Conservation (phyloP, 1,140 invertebrate species). For the Tribolium castaneum region DNA sequence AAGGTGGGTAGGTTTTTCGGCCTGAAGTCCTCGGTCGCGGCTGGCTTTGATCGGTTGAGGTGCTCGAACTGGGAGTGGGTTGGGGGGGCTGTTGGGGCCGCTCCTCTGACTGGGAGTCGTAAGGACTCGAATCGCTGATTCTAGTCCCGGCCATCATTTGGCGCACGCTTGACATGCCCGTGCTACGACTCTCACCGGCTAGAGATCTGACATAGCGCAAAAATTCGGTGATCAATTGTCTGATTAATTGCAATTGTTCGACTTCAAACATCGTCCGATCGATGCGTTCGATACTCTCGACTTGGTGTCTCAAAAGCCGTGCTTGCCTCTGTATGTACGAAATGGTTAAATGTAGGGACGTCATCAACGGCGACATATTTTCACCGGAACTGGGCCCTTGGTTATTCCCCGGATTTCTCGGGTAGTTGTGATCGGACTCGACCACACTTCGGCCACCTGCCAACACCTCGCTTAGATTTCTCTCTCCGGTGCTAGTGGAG, state of each 20-base stretch:
- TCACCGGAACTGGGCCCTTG: slow-evolving; percentile 14
- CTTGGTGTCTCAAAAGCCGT: slow-evolving; percentile 56
- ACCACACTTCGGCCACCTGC: slow-evolving; percentile 43
- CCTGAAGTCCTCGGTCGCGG: slow-evolving; percentile 41
- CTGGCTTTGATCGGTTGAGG: slow-evolving; percentile 23
- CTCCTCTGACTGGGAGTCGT: slow-evolving; percentile 53
- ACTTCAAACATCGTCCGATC: slow-evolving; percentile 65
- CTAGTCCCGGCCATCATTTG: slow-evolving; percentile 64
- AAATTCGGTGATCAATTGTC: slow-evolving; percentile 73
- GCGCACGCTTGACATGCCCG: slow-evolving; percentile 59
- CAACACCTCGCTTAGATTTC: background rate
- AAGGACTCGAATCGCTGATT: slow-evolving; percentile 61
- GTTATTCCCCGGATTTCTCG: slow-evolving; percentile 52
- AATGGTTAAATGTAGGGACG: slow-evolving; percentile 59
- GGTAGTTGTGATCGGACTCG: slow-evolving; percentile 61
- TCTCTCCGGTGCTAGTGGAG: background rate
- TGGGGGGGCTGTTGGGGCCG: background rate
- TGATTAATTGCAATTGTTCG: slow-evolving; percentile 70
- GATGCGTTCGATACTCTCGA: slow-evolving; percentile 61
- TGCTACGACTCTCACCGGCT: slow-evolving; percentile 47
- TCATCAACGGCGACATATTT: slow-evolving; percentile 57
- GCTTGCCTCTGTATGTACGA: slow-evolving; percentile 61
- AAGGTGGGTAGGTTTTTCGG: slow-evolving; percentile 59
- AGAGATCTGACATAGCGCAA: slow-evolving; percentile 66
- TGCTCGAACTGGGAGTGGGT: slow-evolving; percentile 42